Evolutionary conservation across 2,888 invertebrate species (phyloP), one percentile per base, ranked within the genome.

Genomic region (Yponomeuta cagnagella): DNA sequence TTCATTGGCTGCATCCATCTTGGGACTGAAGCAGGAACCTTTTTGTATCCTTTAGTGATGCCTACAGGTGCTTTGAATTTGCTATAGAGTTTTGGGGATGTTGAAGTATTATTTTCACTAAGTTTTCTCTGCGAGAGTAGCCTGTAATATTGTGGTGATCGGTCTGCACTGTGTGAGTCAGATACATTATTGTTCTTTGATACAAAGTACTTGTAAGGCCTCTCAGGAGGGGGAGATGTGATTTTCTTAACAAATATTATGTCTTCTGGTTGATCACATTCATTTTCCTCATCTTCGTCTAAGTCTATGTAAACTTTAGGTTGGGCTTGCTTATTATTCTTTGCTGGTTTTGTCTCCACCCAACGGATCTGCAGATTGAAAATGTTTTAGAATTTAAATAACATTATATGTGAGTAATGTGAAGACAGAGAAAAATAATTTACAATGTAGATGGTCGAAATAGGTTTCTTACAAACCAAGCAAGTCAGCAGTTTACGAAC

Each of bases 191-290:
- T 77, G 33, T 79, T 81, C 73, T 81, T 80, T 30, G 79, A 71
- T 2, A 83, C 72, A 72, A 86, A 84, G 72, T 77, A 86, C 75
- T 84, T 88, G 75, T 84, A 85, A 10, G 87, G 84, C 76, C 83
- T 85, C 0, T 74, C 66, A 0, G 84, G 80, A 9, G 85, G 79
- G 0, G 88, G 87, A 0, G 83, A 75, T 0, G 78, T 72, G 8
- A 89, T 81, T 77, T 86, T 87, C 75, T 86, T 87, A 0, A 92
- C 84, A 78, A 86, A 88, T 75, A 91, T 84, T 3, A 91, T 87
- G 74, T 91, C 90, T 76, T 88, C 83, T 33, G 86, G 82, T 31
- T 80, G 75, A 48, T 80, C 78, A 65, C 84, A 79, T 0, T 81
- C 78, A 69, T 82, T 80, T 37, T 78, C 75, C 48, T 77, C 77